phyloP scores from a whole-genome alignment of 1,140 invertebrate species.

The Euura saliciscinereae region DNA sequence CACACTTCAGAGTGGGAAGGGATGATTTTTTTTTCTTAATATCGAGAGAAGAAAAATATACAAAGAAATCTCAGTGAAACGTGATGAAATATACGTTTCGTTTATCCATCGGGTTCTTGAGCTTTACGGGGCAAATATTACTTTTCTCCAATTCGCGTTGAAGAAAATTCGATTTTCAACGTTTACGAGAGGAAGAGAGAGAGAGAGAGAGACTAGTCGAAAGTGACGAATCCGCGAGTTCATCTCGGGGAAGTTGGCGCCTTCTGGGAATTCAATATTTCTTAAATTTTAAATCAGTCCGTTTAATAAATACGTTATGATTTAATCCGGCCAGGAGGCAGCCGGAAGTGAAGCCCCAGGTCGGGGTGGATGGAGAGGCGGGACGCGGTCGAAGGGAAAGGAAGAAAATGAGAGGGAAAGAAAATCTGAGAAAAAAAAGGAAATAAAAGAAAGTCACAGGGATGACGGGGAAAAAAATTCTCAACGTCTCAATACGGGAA shows the following conservation, averaged over 20 bases:
- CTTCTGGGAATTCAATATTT: constrained; percentile 25
- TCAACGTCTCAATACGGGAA: not conserved
- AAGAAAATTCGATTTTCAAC: not conserved
- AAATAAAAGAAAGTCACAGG: not conserved
- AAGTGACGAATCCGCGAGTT: not conserved
- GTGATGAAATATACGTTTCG: not conserved
- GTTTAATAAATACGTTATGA: constrained; percentile 41
- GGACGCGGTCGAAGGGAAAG: not conserved
- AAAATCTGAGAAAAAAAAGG: constrained; percentile 23
- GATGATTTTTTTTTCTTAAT: too few relatives aligned
- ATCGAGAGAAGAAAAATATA: not conserved
- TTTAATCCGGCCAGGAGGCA: constrained; percentile 26
- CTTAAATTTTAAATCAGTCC: constrained; percentile 28
- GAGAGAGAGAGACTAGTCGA: not conserved
- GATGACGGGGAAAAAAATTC: too few relatives aligned
- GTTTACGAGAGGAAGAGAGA: not conserved
- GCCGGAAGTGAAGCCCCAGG: not conserved
- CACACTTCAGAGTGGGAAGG: too few relatives aligned
- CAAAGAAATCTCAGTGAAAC: not conserved
- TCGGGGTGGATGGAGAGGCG: not conserved
- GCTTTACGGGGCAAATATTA: not conserved
- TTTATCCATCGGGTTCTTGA: not conserved
- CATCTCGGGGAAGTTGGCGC: not conserved
- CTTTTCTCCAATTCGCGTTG: not conserved
- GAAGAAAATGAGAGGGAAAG: constrained; percentile 7